Percentiles rank a stretch among this genome's conserved stretches.
These are phyloP conservation scores for Suricata suricatta DNA, from an alignment of 2,113 vertebrate species.

Conservation along the genomic window DNA sequence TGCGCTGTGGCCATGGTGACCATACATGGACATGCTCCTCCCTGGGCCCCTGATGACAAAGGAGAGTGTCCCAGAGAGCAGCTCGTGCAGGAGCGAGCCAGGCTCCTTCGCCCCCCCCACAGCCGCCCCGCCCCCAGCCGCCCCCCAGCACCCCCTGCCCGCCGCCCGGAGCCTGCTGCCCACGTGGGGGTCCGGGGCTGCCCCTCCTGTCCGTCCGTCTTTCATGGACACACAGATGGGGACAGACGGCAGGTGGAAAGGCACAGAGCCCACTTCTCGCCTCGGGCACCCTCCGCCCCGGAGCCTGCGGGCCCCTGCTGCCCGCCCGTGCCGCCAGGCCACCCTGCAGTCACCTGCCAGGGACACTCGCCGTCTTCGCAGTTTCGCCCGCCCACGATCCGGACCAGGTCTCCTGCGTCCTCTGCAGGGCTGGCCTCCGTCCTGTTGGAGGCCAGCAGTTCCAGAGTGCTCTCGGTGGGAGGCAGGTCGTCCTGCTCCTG, in stretches of 20 bases:
- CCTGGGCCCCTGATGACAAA: fast-evolving
- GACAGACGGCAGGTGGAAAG: fast-evolving
- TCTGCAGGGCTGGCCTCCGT: fast-evolving
- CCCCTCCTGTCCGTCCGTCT: background rate
- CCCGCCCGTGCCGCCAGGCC: background rate
- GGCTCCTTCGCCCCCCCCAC: background rate
- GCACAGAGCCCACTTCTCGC: fast-evolving
- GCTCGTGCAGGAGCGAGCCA: too few species aligned
- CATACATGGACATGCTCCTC: background rate
- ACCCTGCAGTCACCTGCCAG: conserved; percentile 90
- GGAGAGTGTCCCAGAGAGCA: background rate
- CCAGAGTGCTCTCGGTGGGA: background rate
- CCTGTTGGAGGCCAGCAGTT: background rate
- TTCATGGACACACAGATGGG: background rate
- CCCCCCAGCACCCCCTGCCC: too few species aligned
- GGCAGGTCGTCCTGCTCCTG: fast-evolving
- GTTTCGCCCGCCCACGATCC: conserved; percentile 89
- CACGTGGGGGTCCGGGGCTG: fast-evolving
- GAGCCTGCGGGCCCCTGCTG: background rate
- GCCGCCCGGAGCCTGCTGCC: too few species aligned
- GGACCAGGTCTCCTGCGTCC: fast-evolving
- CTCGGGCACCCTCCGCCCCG: background rate
- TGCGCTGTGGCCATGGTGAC: fast-evolving
- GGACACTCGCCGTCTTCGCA: conserved; percentile 92
- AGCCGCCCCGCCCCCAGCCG: background rate